phyloP scores from a whole-genome alignment of 2,797 vertebrate genomes.

The Anniella stebbinsi region DNA sequence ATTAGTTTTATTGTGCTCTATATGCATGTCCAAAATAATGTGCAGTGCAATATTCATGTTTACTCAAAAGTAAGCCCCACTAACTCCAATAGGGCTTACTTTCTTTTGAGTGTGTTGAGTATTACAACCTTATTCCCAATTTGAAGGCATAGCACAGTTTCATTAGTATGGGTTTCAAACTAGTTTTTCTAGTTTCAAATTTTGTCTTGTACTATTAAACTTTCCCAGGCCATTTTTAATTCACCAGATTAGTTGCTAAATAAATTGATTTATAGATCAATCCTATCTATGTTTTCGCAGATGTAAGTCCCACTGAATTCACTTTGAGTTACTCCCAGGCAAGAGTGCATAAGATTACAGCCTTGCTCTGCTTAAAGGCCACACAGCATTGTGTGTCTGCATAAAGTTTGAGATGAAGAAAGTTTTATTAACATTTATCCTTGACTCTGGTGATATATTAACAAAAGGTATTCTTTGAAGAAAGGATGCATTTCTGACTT shows the following conservation, averaged over 20 bases:
- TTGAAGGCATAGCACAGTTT: background rate
- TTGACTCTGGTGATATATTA: conserved; percentile 10
- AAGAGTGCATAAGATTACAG: background rate
- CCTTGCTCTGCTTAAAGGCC: background rate
- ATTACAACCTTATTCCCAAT: background rate
- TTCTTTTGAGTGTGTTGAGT: background rate
- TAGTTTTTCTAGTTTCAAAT: background rate
- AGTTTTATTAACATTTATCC: background rate
- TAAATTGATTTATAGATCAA: background rate
- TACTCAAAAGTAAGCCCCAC: background rate
- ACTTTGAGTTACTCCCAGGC: background rate
- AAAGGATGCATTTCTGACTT: background rate
- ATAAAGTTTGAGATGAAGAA: background rate
- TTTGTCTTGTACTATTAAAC: background rate
- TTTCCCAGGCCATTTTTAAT: background rate
- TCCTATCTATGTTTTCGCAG: background rate
- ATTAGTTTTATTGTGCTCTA: background rate
- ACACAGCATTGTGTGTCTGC: background rate
- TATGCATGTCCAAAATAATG: background rate
- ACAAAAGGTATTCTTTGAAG: conserved; percentile 2
- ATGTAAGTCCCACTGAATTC: background rate
- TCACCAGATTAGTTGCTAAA: background rate
- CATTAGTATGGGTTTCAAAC: background rate
- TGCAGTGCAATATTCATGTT: background rate
- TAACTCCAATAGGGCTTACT: too few species aligned